Percentiles rank a stretch among this genome's conserved stretches.
phyloP scores from a whole-genome alignment of 64 coral and sea anemone genomes.

The Dendronephthya gigantea region DNA sequence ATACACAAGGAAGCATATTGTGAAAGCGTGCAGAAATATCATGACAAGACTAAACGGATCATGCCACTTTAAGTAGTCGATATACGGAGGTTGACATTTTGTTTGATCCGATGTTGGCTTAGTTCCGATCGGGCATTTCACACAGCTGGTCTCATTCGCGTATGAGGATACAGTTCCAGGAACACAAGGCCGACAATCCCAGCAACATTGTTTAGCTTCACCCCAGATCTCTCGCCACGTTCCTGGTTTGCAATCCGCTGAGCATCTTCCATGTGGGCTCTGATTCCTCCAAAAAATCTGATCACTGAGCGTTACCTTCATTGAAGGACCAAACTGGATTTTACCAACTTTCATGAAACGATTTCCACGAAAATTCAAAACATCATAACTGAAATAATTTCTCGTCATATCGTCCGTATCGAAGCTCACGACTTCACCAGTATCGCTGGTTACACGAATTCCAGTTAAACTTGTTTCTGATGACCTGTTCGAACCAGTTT shows the following conservation, averaged over 20 bases:
- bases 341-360: not conserved
- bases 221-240: constrained; percentile 30
- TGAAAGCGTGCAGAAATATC: constrained; percentile 71
- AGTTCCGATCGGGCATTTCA: constrained; percentile 34
- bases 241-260: constrained; percentile 41
- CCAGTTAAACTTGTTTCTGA: not conserved
- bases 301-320: not conserved
- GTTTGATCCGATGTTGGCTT: constrained; percentile 46
- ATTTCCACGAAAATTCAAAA: not conserved
- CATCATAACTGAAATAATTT: not conserved
- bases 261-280: constrained; percentile 36
- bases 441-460: not conserved
- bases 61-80: constrained; percentile 88
- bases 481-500: not conserved
- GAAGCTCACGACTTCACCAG: not conserved
- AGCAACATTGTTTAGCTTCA: constrained; percentile 50
- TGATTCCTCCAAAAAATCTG: constrained; percentile 56
- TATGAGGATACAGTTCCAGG: constrained; percentile 35
- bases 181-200: constrained; percentile 56
- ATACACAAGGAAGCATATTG: constrained; percentile 67
- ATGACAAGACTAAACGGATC: constrained; percentile 62
- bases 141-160: constrained; percentile 45
- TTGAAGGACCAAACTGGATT: not conserved
- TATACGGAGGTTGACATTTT: constrained; percentile 44
- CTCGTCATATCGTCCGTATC: not conserved